Conservation (phyloP, 35 echinoderm and acorn worm genomes). For the Anneissia japonica region DNA sequence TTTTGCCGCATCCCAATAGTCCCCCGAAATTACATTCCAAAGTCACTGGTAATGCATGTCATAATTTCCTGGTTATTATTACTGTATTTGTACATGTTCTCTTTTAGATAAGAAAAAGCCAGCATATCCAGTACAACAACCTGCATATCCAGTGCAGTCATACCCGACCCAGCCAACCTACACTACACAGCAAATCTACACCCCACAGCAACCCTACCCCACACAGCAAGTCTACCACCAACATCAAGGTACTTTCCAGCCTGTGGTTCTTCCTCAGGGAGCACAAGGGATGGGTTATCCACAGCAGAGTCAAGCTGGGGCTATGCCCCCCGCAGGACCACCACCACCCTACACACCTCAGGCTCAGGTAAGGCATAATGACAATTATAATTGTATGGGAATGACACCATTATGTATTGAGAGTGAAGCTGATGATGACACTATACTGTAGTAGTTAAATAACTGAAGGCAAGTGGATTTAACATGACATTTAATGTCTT, state of each 20-base stretch:
- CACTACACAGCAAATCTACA: not conserved
- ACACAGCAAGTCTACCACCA: too few relatives aligned
- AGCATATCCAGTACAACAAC: not conserved
- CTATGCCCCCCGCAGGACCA: not conserved
- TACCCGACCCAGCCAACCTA: too few relatives aligned
- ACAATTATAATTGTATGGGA: not conserved
- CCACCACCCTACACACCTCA: conserved; percentile 9
- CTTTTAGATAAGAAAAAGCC: not conserved
- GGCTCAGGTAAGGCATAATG: not conserved
- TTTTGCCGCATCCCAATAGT: too few relatives aligned
- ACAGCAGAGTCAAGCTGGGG: not conserved
- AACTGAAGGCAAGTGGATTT: too few relatives aligned
- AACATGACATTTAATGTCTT: too few relatives aligned
- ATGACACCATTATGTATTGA: not conserved
- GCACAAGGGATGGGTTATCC: not conserved
- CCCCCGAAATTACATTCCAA: too few relatives aligned
- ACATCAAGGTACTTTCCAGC: not conserved
- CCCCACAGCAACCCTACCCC: not conserved
- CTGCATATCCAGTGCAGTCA: not conserved
- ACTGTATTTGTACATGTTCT: too few relatives aligned
- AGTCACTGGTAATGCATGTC: too few relatives aligned
- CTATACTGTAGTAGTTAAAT: too few relatives aligned
- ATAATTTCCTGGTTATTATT: not conserved
- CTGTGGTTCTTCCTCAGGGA: not conserved
- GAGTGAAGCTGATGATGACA: too few relatives aligned